Conservation (phyloP, 2,888 invertebrate species). For the Disparrhopalites patrizii region DNA sequence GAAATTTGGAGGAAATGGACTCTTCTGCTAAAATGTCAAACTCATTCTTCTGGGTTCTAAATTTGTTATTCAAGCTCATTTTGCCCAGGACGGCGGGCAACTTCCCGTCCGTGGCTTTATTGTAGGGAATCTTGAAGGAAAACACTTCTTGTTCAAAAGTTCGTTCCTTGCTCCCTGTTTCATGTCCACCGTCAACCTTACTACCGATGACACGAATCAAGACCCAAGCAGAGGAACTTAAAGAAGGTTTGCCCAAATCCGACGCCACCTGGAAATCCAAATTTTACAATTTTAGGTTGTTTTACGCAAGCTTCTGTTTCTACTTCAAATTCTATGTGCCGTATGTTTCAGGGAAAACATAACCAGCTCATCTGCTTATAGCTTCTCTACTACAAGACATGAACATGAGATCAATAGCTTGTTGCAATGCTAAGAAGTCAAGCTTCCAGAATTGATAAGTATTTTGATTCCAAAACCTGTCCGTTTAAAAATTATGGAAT, state of each 20-base stretch:
- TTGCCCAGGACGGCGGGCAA: constrained; percentile 71
- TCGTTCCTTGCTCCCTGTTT: constrained; percentile 52
- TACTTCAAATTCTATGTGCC: no score
- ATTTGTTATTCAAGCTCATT: constrained; percentile 68
- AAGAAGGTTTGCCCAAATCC: constrained; percentile 77
- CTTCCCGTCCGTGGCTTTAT: constrained; percentile 63
- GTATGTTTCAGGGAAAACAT: no score
- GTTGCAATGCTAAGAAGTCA: no score
- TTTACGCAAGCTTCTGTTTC: no score
- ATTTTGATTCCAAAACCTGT: no score
- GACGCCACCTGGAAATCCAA: constrained; percentile 53
- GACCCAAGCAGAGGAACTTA: constrained; percentile 67
- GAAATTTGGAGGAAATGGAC: constrained; percentile 59
- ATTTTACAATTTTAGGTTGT: no score
- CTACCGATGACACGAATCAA: constrained; percentile 50
- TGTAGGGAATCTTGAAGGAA: constrained; percentile 67
- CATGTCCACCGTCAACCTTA: constrained; percentile 51
- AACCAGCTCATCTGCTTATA: no score
- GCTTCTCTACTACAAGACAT: no score
- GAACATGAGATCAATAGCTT: no score
- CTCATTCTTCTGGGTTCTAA: constrained; percentile 58
- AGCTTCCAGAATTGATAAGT: no score
- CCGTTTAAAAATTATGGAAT: no score
- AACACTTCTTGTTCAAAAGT: constrained; percentile 62
- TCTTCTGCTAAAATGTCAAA: constrained; percentile 49